phyloP scores from a whole-genome alignment of 2,113 vertebrate genomes.

The Triplophysa dalaica region DNA sequence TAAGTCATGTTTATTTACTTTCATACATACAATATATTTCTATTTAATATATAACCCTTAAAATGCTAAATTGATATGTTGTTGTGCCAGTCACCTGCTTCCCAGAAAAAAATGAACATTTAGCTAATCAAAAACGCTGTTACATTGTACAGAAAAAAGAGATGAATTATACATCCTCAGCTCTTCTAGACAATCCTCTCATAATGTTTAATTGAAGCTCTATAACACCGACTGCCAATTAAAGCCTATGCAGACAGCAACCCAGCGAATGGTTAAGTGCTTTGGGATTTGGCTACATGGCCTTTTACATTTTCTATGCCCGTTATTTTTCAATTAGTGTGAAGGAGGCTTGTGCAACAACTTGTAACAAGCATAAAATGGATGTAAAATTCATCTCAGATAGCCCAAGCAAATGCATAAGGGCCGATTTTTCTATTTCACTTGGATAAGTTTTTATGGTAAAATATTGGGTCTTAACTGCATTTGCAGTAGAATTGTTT shows the following conservation, averaged over 20 bases:
- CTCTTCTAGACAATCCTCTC: conserved; percentile 51
- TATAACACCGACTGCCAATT: conserved; percentile 58
- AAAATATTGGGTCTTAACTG: not conserved
- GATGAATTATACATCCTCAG: conserved; percentile 40
- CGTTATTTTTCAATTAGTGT: conserved; percentile 51
- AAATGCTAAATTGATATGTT: not conserved
- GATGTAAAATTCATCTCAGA: conserved; percentile 13
- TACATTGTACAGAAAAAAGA: conserved; percentile 15
- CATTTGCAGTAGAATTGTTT: not conserved
- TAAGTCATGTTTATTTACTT: not conserved
- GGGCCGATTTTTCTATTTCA: conserved; percentile 58
- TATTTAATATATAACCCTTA: not conserved
- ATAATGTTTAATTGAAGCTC: conserved; percentile 57
- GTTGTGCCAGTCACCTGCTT: not conserved
- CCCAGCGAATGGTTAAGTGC: conserved; percentile 54
- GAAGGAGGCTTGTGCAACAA: conserved; percentile 47
- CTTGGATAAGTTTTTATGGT: conserved; percentile 58
- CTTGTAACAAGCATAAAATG: conserved; percentile 49
- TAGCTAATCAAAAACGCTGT: not conserved
- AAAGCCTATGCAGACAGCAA: conserved; percentile 45
- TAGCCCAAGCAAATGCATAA: conserved; percentile 35
- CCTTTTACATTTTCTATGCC: conserved; percentile 46
- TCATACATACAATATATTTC: not conserved
- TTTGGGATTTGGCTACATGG: conserved; percentile 51
- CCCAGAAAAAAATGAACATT: not conserved